Conservation (phyloP, 2,113 vertebrate species). For the Tylochromis polylepis region DNA sequence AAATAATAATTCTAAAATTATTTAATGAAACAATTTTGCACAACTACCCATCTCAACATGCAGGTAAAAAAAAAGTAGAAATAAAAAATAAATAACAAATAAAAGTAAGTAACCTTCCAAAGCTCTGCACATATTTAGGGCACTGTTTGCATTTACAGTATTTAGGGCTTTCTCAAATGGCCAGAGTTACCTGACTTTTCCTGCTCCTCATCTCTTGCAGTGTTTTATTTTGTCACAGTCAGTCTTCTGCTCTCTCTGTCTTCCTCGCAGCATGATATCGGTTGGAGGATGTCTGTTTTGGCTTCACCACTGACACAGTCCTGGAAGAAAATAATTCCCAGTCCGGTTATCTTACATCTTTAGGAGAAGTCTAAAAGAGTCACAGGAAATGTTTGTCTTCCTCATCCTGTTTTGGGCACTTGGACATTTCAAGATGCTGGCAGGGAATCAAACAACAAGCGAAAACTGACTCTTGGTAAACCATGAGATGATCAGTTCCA, state of each 20-base stretch:
- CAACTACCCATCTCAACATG: background rate
- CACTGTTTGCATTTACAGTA: background rate
- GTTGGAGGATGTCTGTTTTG: constrained; percentile 7
- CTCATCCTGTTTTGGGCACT: constrained; percentile 50
- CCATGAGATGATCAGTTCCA: background rate
- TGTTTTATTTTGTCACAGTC: background rate
- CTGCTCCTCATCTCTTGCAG: background rate
- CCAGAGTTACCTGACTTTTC: background rate
- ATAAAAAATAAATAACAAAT: background rate
- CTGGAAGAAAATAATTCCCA: background rate
- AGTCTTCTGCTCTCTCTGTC: background rate
- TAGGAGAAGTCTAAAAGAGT: constrained; percentile 12
- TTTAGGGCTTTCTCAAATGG: background rate
- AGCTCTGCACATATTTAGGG: background rate
- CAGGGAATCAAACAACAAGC: background rate
- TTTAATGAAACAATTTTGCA: background rate
- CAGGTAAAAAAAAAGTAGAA: rapidly evolving
- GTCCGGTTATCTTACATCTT: constrained; percentile 31
- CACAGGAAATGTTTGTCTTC: constrained; percentile 64
- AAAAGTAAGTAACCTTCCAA: background rate
- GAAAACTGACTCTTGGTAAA: background rate
- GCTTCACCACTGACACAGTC: background rate
- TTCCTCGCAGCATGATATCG: background rate
- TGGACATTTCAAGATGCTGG: background rate
- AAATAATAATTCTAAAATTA: background rate